Conservation (phyloP, 2,113 vertebrate species). For the Atherinomorus stipes region DNA sequence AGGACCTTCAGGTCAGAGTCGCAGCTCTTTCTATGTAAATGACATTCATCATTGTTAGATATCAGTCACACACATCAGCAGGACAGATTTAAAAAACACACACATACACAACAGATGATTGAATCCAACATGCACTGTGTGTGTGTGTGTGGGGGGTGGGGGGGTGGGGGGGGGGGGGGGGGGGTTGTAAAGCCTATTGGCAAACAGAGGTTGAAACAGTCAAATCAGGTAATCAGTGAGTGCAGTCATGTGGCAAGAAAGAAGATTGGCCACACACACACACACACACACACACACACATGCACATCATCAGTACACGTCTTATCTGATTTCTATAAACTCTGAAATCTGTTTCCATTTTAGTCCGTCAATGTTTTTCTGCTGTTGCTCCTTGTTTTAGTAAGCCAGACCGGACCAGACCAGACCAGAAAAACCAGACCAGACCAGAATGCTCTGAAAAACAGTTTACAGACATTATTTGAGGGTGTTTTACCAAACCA, state of each 20-base stretch:
- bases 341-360: conserved; percentile 20
- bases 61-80: conserved; percentile 3
- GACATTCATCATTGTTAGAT: conserved; percentile 35
- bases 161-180: conserved; percentile 39
- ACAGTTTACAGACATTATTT: too few species aligned
- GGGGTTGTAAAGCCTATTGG: conserved; percentile 59
- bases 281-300: conserved; percentile 36
- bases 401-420: too few species aligned
- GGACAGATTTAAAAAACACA: conserved; percentile 6
- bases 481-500: too few species aligned
- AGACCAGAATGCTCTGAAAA: too few species aligned
- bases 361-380: background rate
- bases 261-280: conserved; percentile 58
- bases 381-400: background rate
- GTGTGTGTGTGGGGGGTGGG: conserved; percentile 20
- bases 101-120: conserved; percentile 29
- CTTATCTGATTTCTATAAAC: conserved; percentile 61
- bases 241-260: conserved; percentile 74
- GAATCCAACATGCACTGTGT: conserved; percentile 21
- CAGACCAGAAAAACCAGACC: too few species aligned
- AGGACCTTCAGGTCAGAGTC: too few species aligned
- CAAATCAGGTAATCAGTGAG: conserved; percentile 74
- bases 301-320: conserved; percentile 19
- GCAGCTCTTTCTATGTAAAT: conserved; percentile 35
- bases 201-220: conserved; percentile 75